phyloP scores from a whole-genome alignment of 2,888 invertebrate genomes.

The Ptychoptera albimana region DNA sequence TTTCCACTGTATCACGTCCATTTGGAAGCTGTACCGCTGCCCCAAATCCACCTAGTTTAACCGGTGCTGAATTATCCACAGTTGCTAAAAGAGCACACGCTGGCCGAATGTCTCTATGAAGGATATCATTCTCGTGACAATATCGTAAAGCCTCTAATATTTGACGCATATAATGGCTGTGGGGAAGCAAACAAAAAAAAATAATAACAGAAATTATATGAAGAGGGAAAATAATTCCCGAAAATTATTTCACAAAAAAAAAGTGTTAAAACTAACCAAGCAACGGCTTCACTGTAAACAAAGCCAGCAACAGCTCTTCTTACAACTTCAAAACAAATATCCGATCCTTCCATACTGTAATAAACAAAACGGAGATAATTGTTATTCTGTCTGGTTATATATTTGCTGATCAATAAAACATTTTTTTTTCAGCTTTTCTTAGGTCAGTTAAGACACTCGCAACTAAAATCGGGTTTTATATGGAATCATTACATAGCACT shows the following conservation, averaged over 20 bases:
- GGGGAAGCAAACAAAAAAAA: too few relatives aligned
- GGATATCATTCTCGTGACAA: slow-evolving; percentile 95
- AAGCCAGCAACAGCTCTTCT: slow-evolving; percentile 91
- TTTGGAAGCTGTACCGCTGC: slow-evolving; percentile 88
- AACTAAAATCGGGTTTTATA: too few relatives aligned
- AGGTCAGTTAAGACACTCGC: too few relatives aligned
- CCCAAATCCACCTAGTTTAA: slow-evolving; percentile 95
- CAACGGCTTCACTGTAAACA: slow-evolving; percentile 98
- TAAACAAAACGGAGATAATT: slow-evolving; percentile 13
- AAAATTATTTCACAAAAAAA: too few relatives aligned
- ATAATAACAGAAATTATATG: slow-evolving; percentile 5
- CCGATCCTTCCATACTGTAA: slow-evolving; percentile 95
- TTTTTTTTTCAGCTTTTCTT: too few relatives aligned
- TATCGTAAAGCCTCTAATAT: slow-evolving; percentile 92
- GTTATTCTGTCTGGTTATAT: too few relatives aligned
- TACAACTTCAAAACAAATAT: slow-evolving; percentile 96
- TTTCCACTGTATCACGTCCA: slow-evolving; percentile 46
- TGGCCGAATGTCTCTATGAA: slow-evolving; percentile 94
- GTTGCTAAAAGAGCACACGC: slow-evolving; percentile 93
- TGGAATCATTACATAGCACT: too few relatives aligned
- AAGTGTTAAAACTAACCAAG: slow-evolving; percentile 52
- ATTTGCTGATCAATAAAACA: too few relatives aligned
- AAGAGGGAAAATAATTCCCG: background rate
- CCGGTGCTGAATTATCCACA: slow-evolving; percentile 94
- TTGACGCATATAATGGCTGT: slow-evolving; percentile 96